Evolutionary conservation across 2,113 vertebrate genomes (phyloP).

Genomic region (Coreoperca whiteheadi): DNA sequence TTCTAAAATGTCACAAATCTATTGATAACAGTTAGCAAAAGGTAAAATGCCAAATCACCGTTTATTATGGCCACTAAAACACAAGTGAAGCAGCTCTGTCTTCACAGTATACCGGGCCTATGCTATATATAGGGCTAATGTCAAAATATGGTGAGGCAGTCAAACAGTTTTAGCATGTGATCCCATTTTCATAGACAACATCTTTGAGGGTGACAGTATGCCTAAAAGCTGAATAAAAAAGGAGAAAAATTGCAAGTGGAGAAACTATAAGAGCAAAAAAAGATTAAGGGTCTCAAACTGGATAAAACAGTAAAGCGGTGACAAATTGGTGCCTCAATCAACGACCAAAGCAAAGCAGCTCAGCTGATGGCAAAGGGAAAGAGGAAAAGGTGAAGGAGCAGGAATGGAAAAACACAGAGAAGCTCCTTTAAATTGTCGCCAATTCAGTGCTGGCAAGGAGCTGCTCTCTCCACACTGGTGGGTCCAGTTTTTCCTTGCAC

Average conservation of each 20-base stretch:
- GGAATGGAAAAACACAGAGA: background rate
- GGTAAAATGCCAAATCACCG: background rate
- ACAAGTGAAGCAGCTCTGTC: background rate
- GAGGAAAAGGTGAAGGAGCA: background rate
- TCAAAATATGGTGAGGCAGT: background rate
- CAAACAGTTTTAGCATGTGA: background rate
- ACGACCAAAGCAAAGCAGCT: conserved; percentile 5
- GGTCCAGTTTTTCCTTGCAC: conserved; percentile 48
- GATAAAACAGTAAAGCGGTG: background rate
- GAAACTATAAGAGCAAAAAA: background rate
- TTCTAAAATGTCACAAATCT: too few relatives aligned
- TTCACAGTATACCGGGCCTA: background rate
- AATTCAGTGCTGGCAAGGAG: conserved; percentile 10
- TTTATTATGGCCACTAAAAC: background rate
- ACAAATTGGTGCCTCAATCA: conserved; percentile 13
- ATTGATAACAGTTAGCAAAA: too few relatives aligned
- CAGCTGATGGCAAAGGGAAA: conserved; percentile 10
- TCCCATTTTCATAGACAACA: background rate
- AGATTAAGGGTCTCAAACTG: background rate
- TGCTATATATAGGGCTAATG: too few relatives aligned
- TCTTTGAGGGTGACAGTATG: background rate
- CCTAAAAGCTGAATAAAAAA: background rate
- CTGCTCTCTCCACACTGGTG: conserved; percentile 25
- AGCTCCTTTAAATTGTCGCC: conserved; percentile 39
- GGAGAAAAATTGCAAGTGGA: background rate